Evolutionary conservation across 1,140 invertebrate genomes (phyloP).

Genomic region (Ptiloglossa arizonensis): DNA sequence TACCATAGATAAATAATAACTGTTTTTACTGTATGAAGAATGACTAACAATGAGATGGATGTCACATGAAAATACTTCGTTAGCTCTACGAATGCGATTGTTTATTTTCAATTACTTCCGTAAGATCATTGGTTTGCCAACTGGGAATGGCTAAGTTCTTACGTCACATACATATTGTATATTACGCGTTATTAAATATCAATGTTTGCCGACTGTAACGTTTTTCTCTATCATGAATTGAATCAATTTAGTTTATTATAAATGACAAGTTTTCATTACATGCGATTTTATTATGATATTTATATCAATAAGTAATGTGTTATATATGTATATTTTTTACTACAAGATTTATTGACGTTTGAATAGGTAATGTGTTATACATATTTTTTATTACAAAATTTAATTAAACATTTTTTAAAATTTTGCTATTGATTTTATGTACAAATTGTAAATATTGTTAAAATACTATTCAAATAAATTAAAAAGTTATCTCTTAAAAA

Average conservation of each 20-base stretch:
- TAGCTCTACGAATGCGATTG: neutral
- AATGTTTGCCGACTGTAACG: no score
- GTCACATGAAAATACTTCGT: constrained; percentile 24
- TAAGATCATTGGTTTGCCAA: constrained; percentile 28
- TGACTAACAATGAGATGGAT: neutral
- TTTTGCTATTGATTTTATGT: no score
- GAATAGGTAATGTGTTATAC: neutral
- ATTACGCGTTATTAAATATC: neutral
- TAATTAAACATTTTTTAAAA: neutral
- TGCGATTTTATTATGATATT: neutral
- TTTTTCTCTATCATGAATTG: neutral
- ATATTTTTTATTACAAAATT: neutral
- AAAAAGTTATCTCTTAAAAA: no score
- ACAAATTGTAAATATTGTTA: no score
- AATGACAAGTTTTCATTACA: neutral
- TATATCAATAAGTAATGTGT: neutral
- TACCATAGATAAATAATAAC: no score
- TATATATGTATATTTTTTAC: neutral
- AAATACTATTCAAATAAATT: no score
- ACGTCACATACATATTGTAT: neutral
- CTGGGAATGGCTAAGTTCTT: neutral
- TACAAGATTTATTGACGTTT: neutral
- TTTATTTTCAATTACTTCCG: constrained; percentile 31
- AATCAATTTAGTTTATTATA: neutral
- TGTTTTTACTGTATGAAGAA: neutral